These are phyloP conservation scores for Agriopis aurantiaria DNA, from an alignment of 2,888 invertebrate species.

Conservation along the genomic window DNA sequence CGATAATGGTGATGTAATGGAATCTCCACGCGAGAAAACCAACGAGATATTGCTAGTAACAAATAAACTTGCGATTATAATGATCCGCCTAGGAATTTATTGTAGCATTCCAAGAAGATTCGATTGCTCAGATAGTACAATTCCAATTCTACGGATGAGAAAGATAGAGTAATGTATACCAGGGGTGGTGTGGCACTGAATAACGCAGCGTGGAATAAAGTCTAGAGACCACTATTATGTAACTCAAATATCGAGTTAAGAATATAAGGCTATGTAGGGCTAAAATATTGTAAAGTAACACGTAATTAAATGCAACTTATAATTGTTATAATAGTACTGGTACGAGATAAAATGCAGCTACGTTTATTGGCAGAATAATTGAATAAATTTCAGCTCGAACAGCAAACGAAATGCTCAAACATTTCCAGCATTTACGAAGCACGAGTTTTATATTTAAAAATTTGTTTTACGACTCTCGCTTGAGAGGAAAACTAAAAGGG, in stretches of 20 bases:
- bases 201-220: slow-evolving; percentile 1
- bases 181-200: slow-evolving; percentile 4
- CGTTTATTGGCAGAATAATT: slow-evolving; percentile 11
- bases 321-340: no score
- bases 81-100: slow-evolving; percentile 18
- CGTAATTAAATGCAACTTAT: no score
- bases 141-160: slow-evolving; percentile 15
- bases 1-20: no score
- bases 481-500: slow-evolving; percentile 25
- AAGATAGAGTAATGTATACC: slow-evolving; percentile 23
- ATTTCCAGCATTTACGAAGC: neutral
- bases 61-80: slow-evolving; percentile 25
- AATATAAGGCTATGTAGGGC: no score
- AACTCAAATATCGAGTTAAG: no score
- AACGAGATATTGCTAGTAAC: neutral
- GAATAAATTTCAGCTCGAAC: slow-evolving; percentile 5
- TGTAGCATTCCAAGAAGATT: slow-evolving; percentile 16
- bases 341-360: neutral
- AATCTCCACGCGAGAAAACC: neutral
- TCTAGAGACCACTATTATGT: slow-evolving; percentile 8
- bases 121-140: slow-evolving; percentile 19
- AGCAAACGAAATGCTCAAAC: slow-evolving; percentile 12
- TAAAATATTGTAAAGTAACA: no score
- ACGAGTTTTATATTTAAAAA: slow-evolving; percentile 25
- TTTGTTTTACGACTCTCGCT: slow-evolving; percentile 26